Conservation (phyloP, 2,797 vertebrate genomes). For the Centroberyx gerrardi region DNA sequence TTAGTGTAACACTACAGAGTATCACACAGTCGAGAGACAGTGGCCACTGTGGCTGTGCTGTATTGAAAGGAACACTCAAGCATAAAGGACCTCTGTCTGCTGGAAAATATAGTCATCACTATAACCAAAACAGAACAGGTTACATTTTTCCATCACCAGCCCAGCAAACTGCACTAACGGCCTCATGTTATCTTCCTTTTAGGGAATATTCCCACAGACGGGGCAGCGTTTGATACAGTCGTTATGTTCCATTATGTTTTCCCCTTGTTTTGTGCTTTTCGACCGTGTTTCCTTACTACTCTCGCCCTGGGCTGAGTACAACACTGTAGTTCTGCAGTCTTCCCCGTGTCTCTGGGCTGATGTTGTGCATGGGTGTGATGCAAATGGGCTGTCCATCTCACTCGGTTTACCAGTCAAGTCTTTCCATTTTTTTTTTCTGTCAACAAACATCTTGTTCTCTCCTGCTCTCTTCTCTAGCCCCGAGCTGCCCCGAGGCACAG, state of each 20-base stretch:
- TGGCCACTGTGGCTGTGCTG: neutral
- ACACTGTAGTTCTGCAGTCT: neutral
- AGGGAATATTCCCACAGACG: neutral
- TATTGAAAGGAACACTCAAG: too few relatives aligned
- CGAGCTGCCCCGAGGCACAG: slow-evolving; percentile 42
- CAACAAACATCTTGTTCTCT: slow-evolving; percentile 46
- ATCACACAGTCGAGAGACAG: too few relatives aligned
- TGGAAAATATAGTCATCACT: too few relatives aligned
- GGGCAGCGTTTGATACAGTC: neutral
- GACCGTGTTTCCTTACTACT: neutral
- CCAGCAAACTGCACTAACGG: neutral
- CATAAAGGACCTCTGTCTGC: too few relatives aligned
- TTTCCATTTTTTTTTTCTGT: slow-evolving; percentile 45
- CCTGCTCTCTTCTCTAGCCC: slow-evolving; percentile 23
- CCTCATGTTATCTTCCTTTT: neutral
- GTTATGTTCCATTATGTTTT: neutral
- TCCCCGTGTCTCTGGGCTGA: slow-evolving; percentile 25
- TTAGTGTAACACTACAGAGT: too few relatives aligned
- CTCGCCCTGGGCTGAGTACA: slow-evolving; percentile 1
- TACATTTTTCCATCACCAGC: neutral
- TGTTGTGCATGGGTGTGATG: slow-evolving; percentile 35
- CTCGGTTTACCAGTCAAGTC: neutral
- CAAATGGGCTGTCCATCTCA: slow-evolving; percentile 30
- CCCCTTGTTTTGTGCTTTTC: neutral
- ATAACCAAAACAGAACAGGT: too few relatives aligned